Base-by-base conservation (phyloP, 2,888 invertebrate species). In the Ennomos quercinarius region DNA sequence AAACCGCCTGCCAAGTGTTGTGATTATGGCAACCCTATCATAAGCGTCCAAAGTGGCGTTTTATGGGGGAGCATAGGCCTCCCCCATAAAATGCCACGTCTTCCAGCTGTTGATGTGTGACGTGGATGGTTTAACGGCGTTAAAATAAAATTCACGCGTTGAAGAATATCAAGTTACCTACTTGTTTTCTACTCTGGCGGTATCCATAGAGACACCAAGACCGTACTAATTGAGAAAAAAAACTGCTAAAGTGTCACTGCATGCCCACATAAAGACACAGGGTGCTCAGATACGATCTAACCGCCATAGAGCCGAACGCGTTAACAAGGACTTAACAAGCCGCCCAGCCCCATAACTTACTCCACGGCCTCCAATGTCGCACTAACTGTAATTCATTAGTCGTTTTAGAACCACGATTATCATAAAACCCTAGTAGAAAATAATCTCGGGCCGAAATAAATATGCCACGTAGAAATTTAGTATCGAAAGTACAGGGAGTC, bases 401-500 rank as follows among this genome's bases (percentile, higher is more conserved):
- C 80, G 78, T 85, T 86, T 84, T 79, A 81, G 78, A 76, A 66
- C 70, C 68, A 64, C 78, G 87, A 89, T 89, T 89, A 90, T 76
- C 88, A 90, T 89, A 89, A 90, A 89, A 86, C 67, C 81, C 86
- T 89, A 89, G 87, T 89, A 86, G 90, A 89, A 87, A 89, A 90
- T 90, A 88, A 90, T 89, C 86, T 83, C 63, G 70, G 77, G 65
- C 65, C 77, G 76, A 74, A 86, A 91, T 91, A 91, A 90, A 91
- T 87, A 90, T 89, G 91, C 89, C 90, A 87, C 73, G 80, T 70
- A 78, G 80, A 83, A 85, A 91, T 91, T 90, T 91, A 91, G 84
- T 86, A 81, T 73, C 83, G 78, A 82, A 78, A 78, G 71, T 74
- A 68, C 67, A 69, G 39, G 83, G 64, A 55, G 52, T 75, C 91